Evolutionary conservation across 2,113 vertebrate species (phyloP).

Genomic region (Tetrax tetrax): DNA sequence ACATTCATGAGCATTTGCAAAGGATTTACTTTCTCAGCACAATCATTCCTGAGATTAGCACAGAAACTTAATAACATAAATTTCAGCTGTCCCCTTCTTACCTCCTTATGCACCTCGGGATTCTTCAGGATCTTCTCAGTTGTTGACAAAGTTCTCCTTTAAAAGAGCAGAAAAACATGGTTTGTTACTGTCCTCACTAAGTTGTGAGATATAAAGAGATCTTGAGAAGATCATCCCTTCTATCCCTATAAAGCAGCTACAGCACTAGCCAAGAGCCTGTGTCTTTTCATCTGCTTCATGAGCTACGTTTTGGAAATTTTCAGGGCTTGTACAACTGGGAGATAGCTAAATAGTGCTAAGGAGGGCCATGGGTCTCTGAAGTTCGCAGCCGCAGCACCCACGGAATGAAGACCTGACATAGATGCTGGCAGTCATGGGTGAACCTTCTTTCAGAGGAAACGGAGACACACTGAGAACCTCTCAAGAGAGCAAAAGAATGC

Average conservation of each 20-base stretch:
- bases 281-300: background rate
- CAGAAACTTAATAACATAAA: background rate
- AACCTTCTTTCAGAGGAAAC: slow-evolving; percentile 70
- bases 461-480: slow-evolving; percentile 57
- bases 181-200: background rate
- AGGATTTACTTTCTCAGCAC: background rate
- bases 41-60: background rate
- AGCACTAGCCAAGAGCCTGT: background rate
- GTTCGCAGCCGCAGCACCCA: slow-evolving; percentile 16
- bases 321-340: slow-evolving; percentile 5
- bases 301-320: background rate
- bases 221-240: background rate
- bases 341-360: background rate
- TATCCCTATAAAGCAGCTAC: background rate
- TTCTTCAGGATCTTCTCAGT: background rate
- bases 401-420: slow-evolving; percentile 21
- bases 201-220: background rate
- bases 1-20: background rate
- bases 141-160: background rate
- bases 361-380: background rate
- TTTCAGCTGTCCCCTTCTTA: background rate
- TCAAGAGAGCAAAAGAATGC: slow-evolving; percentile 69
- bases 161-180: background rate
- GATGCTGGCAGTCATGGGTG: slow-evolving; percentile 61
- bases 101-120: background rate